phyloP scores from a whole-genome alignment of 2,113 vertebrate species.

The Ochotona curzoniae region DNA sequence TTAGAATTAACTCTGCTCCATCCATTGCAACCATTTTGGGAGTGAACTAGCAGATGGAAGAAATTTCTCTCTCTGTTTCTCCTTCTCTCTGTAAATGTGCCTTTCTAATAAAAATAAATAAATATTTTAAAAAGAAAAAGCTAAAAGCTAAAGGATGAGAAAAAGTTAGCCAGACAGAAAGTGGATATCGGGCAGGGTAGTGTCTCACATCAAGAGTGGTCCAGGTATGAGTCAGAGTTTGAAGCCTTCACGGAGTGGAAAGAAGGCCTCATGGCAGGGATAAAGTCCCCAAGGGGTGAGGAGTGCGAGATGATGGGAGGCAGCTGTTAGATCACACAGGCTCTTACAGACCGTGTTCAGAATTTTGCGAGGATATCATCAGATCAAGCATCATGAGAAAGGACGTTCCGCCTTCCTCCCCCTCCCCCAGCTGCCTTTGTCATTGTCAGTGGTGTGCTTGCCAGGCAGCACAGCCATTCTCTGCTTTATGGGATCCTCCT shows the following conservation, averaged over 20 bases:
- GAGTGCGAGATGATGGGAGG: neutral
- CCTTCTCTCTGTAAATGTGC: too few relatives aligned
- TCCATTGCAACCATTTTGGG: too few relatives aligned
- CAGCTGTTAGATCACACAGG: neutral
- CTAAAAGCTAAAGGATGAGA: slow-evolving; percentile 49
- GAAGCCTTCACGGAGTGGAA: neutral
- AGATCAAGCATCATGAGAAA: neutral
- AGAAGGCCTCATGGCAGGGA: neutral
- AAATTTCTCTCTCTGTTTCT: too few relatives aligned
- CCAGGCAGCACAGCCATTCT: neutral
- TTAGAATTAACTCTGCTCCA: too few relatives aligned
- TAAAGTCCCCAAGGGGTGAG: neutral
- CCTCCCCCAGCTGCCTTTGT: neutral
- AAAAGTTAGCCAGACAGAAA: slow-evolving; percentile 31
- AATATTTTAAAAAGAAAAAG: slow-evolving; percentile 30
- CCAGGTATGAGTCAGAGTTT: neutral
- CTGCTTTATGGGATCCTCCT: neutral
- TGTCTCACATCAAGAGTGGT: neutral
- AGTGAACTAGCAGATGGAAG: too few relatives aligned
- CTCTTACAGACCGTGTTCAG: neutral
- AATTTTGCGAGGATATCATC: neutral
- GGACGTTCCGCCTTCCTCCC: neutral
- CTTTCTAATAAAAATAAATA: too few relatives aligned
- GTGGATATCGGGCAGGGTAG: neutral
- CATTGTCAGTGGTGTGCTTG: neutral